Conservation (phyloP, 2,888 invertebrate species). For the Synergus laeviventris region DNA sequence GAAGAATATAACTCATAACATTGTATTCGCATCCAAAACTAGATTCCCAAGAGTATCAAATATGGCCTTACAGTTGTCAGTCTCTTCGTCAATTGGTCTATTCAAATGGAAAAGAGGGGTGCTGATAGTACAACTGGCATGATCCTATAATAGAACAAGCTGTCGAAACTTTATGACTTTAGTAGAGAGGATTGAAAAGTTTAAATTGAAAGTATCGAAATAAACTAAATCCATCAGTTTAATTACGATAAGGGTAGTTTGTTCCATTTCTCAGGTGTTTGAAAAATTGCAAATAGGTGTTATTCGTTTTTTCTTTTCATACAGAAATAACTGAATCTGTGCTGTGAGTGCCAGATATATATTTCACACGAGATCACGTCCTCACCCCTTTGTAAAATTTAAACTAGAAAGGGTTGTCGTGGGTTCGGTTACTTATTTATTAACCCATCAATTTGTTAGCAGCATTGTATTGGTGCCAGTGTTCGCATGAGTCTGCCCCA, state of each 20-base stretch:
- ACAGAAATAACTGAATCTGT: neutral
- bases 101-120: slow-evolving; percentile 72
- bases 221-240: too few relatives aligned
- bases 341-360: neutral
- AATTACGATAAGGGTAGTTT: neutral
- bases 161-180: slow-evolving; percentile 55
- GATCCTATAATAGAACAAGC: slow-evolving; percentile 59
- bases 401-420: slow-evolving; percentile 66
- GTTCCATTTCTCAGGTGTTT: neutral
- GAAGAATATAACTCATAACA: neutral
- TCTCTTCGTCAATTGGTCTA: slow-evolving; percentile 68
- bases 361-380: slow-evolving; percentile 28
- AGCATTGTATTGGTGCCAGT: slow-evolving; percentile 56
- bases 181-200: neutral
- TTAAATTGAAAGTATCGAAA: neutral
- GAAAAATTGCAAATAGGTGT: neutral
- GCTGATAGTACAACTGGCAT: slow-evolving; percentile 57
- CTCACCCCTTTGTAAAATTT: slow-evolving; percentile 60
- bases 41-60: slow-evolving; percentile 73
- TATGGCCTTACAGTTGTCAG: slow-evolving; percentile 65
- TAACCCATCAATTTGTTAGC: slow-evolving; percentile 69
- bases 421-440: slow-evolving; percentile 72
- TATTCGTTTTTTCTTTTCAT: neutral
- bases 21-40: neutral
- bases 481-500: slow-evolving; percentile 44